phyloP scores from a whole-genome alignment of 2,113 vertebrate species.

The Apistogramma diplotaenia region DNA sequence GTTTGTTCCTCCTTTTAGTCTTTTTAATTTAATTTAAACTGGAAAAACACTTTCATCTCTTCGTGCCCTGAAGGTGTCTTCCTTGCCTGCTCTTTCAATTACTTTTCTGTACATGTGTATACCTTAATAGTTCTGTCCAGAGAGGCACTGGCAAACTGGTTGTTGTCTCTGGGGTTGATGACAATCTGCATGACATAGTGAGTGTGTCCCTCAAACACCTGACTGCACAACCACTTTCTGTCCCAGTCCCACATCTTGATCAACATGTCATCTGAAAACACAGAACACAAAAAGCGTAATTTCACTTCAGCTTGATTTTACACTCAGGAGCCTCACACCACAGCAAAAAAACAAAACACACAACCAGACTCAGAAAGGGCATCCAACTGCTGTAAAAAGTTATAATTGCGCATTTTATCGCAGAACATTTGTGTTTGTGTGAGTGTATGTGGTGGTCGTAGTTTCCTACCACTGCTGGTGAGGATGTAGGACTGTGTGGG shows the following conservation, averaged over 20 bases:
- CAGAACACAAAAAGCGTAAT: neutral
- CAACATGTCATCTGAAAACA: slow-evolving; percentile 92
- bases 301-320: neutral
- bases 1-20: neutral
- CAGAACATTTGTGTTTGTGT: neutral
- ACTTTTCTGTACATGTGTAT: neutral
- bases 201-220: slow-evolving; percentile 99
- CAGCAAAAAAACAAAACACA: neutral
- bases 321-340: neutral
- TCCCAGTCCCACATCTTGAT: slow-evolving; percentile 99
- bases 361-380: neutral
- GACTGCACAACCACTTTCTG: slow-evolving; percentile 98
- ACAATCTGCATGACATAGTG: slow-evolving; percentile 99
- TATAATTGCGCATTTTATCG: neutral
- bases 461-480: slow-evolving; percentile 91
- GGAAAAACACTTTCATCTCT: neutral
- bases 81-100: neutral
- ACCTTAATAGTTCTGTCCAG: slow-evolving; percentile 98
- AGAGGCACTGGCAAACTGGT: slow-evolving; percentile 98
- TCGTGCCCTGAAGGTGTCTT: neutral
- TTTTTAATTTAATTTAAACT: neutral
- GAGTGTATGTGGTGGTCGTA: neutral
- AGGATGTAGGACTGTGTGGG: slow-evolving; percentile 97
- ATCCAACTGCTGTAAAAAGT: neutral
- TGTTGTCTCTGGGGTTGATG: slow-evolving; percentile 98